Conservation (phyloP, 2,113 vertebrate species). For the Chlorocebus sabaeus region DNA sequence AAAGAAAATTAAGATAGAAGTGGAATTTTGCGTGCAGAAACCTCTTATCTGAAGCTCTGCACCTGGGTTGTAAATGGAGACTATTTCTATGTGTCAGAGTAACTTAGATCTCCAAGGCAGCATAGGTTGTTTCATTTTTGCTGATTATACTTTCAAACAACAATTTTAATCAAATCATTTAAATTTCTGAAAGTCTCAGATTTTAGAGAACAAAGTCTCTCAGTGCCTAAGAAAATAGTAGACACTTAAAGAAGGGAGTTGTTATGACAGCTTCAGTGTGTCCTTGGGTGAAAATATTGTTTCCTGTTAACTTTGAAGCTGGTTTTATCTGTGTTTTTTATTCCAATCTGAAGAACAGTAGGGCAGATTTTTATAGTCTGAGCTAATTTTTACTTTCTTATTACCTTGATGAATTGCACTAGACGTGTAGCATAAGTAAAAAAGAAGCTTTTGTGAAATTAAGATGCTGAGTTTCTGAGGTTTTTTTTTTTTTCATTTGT, state of each 20-base stretch:
- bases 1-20: neutral
- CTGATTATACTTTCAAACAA: neutral
- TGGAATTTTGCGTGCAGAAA: neutral
- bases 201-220: neutral
- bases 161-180: neutral
- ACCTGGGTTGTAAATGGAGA: neutral
- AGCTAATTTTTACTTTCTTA: slow-evolving; percentile 30
- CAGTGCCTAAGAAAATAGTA: neutral
- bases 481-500: neutral
- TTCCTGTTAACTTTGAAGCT: slow-evolving; percentile 42
- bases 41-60: neutral
- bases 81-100: neutral
- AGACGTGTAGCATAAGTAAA: neutral
- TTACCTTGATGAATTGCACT: neutral
- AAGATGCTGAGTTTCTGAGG: neutral
- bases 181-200: neutral
- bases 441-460: neutral
- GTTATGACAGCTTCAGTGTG: neutral
- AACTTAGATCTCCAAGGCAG: neutral
- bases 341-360: neutral
- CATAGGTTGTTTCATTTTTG: neutral
- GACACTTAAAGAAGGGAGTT: neutral
- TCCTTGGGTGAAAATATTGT: slow-evolving; percentile 14
- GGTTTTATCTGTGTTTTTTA: slow-evolving; percentile 30
- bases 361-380: neutral